A percentile compares a stretch with the other conserved stretches of the same genome.
phyloP scores from a whole-genome alignment of 2,797 vertebrate genomes.

The Sphenodon punctatus region DNA sequence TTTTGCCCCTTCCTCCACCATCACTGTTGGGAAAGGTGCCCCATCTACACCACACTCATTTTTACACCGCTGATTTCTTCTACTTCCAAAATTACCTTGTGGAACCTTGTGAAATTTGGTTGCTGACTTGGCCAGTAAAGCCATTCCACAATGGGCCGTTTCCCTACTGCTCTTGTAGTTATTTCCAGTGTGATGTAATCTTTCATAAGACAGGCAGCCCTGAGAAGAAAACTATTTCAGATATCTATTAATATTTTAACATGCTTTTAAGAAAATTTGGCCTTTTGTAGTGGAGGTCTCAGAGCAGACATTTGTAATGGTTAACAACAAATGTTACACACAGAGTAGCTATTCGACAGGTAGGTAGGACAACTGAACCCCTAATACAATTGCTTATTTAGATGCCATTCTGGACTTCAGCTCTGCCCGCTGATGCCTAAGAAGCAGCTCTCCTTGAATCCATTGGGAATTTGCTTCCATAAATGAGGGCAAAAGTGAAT shows the following conservation, averaged over 20 bases:
- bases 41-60: too few relatives aligned
- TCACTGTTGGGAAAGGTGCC: too few relatives aligned
- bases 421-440: not conserved
- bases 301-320: constrained; percentile 73
- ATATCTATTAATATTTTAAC: constrained; percentile 86
- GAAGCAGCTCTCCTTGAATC: not conserved
- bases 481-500: not conserved
- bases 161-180: constrained; percentile 23
- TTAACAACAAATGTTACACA: constrained; percentile 70
- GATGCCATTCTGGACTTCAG: not conserved
- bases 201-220: constrained; percentile 64
- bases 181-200: constrained; percentile 72
- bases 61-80: accelerated
- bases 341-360: constrained; percentile 42
- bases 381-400: accelerated
- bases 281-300: constrained; percentile 77
- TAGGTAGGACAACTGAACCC: not conserved
- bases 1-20: too few relatives aligned
- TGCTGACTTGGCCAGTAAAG: constrained; percentile 2
- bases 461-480: not conserved
- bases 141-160: not conserved
- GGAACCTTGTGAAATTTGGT: not conserved
- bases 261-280: constrained; percentile 85
- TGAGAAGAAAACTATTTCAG: constrained; percentile 74
- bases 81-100: not conserved